A percentile compares a stretch with the other conserved stretches of the same genome.
phyloP scores from a whole-genome alignment of 2,888 invertebrate genomes.

The Caenorhabditis sp. region DNA sequence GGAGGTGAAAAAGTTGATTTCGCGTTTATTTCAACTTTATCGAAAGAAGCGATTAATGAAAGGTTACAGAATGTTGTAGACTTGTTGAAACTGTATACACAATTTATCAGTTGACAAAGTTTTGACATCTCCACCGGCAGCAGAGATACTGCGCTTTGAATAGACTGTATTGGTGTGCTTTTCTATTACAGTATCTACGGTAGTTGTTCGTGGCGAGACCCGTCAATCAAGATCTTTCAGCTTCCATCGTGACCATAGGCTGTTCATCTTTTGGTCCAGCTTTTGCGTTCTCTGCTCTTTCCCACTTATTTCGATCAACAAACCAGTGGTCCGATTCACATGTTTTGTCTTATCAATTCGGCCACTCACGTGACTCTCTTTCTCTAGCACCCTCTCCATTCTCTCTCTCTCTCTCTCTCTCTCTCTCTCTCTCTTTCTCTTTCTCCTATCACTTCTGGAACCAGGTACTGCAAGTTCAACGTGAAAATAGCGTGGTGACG shows the following conservation, averaged over 20 bases:
- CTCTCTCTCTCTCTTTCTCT: slow-evolving; percentile 5
- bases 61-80: no score
- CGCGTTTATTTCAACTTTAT: no score
- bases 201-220: no score
- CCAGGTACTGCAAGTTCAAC: slow-evolving; percentile 18
- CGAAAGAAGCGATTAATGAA: no score
- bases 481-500: slow-evolving; percentile 4
- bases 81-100: no score
- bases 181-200: no score
- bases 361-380: slow-evolving; percentile 26
- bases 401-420: not conserved
- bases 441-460: slow-evolving; percentile 11
- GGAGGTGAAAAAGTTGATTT: no score
- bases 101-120: no score
- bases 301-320: not conserved
- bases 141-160: no score
- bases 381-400: not conserved
- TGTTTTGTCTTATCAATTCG: slow-evolving; percentile 32
- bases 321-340: slow-evolving; percentile 15
- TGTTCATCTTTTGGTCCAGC: no score
- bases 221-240: not conserved
- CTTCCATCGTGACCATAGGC: not conserved
- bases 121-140: no score
- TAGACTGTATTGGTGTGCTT: no score
- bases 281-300: slow-evolving; percentile 9